These are phyloP conservation scores for Drosophila equinoxialis DNA, from an alignment of 1,140 invertebrate species.

Conservation along the genomic window DNA sequence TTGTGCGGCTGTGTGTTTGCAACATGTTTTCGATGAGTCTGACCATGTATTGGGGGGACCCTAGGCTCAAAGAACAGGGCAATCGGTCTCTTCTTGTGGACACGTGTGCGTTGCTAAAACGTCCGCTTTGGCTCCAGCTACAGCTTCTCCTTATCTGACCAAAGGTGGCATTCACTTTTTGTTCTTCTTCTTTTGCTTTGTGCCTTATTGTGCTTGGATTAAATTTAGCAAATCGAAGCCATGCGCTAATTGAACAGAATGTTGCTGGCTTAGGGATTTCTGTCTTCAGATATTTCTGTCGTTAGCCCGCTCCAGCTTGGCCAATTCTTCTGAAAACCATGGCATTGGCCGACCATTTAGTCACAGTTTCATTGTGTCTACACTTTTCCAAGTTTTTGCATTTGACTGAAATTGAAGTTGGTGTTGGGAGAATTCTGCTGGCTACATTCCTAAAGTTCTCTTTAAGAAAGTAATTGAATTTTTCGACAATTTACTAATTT, in stretches of 20 bases:
- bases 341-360: conserved; percentile 34
- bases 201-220: conserved; percentile 74
- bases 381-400: no score
- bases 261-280: conserved; percentile 8
- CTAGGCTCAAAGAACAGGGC: conserved; percentile 29
- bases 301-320: no score
- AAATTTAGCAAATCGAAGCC: conserved; percentile 79
- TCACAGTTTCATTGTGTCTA: not conserved
- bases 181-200: conserved; percentile 11
- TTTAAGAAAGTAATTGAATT: no score
- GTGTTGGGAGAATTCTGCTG: no score
- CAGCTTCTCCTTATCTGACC: conserved; percentile 47
- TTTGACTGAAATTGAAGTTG: no score
- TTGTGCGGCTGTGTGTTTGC: conserved; percentile 50
- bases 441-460: no score
- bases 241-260: conserved; percentile 75
- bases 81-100: conserved; percentile 16
- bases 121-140: conserved; percentile 47
- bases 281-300: not conserved
- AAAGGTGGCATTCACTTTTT: conserved; percentile 36
- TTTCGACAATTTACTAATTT: no score
- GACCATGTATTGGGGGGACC: not conserved
- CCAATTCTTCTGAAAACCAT: no score
- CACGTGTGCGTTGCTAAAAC: conserved; percentile 81
- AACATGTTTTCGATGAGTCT: conserved; percentile 66